These are phyloP conservation scores for Ophion slaviceki DNA, from an alignment of 2,888 invertebrate species.

Conservation along the genomic window DNA sequence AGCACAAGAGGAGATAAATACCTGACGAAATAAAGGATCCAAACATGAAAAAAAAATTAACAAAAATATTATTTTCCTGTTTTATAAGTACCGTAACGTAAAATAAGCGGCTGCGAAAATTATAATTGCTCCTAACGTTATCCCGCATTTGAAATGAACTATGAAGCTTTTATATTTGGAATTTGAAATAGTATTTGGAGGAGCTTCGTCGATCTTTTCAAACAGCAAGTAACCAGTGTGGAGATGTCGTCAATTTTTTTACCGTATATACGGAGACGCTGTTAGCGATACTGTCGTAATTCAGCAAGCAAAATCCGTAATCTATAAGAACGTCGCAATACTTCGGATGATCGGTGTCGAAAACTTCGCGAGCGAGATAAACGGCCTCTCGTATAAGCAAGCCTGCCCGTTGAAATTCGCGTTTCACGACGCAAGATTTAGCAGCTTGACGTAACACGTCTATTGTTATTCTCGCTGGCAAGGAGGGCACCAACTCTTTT, in stretches of 20 bases:
- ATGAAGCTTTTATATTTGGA: too few relatives aligned
- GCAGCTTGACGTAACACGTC: conserved; percentile 94
- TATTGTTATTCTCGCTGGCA: conserved; percentile 89
- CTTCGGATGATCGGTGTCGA: conserved; percentile 90
- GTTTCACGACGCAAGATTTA: conserved; percentile 95
- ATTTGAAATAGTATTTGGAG: background rate
- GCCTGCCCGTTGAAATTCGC: conserved; percentile 92
- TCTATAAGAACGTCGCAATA: conserved; percentile 94
- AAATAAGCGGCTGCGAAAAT: background rate
- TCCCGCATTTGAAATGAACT: background rate
- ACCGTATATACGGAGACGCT: conserved; percentile 94
- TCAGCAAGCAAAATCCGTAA: conserved; percentile 95
- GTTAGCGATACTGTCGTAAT: conserved; percentile 93
- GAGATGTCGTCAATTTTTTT: conserved; percentile 47
- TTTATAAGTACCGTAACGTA: background rate
- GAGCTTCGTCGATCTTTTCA: background rate
- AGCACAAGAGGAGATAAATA: background rate
- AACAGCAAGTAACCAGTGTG: background rate
- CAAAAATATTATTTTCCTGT: background rate
- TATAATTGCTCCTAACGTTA: background rate
- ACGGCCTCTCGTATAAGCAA: conserved; percentile 93
- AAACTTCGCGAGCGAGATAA: conserved; percentile 87
- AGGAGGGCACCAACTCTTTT: conserved; percentile 86
- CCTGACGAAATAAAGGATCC: background rate
- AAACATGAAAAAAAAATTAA: background rate